These are phyloP conservation scores for Hippocampus abdominalis DNA, from an alignment of 2,113 vertebrate genomes.

Conservation along the genomic window DNA sequence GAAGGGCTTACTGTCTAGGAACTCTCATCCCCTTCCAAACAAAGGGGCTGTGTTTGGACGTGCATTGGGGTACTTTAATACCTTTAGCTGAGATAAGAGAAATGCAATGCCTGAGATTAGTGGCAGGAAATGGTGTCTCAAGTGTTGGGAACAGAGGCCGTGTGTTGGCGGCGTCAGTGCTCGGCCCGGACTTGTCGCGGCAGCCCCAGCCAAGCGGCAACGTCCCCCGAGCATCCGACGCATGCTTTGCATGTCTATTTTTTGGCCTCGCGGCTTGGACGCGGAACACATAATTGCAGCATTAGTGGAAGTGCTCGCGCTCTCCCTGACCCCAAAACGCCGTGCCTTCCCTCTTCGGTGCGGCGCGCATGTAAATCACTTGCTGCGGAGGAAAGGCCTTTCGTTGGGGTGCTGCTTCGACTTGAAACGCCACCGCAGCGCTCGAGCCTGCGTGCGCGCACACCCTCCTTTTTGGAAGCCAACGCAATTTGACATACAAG, in stretches of 20 bases:
- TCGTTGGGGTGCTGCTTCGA: constrained; percentile 38
- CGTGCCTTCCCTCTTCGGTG: constrained; percentile 41
- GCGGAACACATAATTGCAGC: not conserved
- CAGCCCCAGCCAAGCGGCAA: constrained; percentile 22
- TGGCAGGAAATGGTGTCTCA: constrained; percentile 52
- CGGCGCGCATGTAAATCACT: constrained; percentile 50
- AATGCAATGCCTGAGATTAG: constrained; percentile 50
- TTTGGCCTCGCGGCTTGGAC: constrained; percentile 8
- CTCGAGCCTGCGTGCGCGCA: constrained; percentile 29
- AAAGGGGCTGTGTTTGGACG: constrained; percentile 20
- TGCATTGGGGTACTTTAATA: constrained; percentile 46
- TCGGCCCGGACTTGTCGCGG: constrained; percentile 32
- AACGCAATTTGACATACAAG: constrained; percentile 27
- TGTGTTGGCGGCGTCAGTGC: constrained; percentile 46
- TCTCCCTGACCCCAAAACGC: constrained; percentile 38
- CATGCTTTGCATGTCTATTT: constrained; percentile 13
- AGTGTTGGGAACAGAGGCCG: constrained; percentile 63
- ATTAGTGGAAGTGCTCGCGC: constrained; percentile 18
- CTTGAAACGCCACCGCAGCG: constrained; percentile 36
- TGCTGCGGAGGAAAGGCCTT: constrained; percentile 26
- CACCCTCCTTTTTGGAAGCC: constrained; percentile 49
- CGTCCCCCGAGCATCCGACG: constrained; percentile 12
- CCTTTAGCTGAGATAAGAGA: constrained; percentile 58
- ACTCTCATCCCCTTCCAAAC: constrained; percentile 13
- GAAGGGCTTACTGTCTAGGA: not conserved